A percentile compares a stretch with the other conserved stretches of the same genome.
Evolutionary conservation across 37 sponge, comb jelly and placozoan species (phyloP).

Genomic region (Cliona cf. orientalis): DNA sequence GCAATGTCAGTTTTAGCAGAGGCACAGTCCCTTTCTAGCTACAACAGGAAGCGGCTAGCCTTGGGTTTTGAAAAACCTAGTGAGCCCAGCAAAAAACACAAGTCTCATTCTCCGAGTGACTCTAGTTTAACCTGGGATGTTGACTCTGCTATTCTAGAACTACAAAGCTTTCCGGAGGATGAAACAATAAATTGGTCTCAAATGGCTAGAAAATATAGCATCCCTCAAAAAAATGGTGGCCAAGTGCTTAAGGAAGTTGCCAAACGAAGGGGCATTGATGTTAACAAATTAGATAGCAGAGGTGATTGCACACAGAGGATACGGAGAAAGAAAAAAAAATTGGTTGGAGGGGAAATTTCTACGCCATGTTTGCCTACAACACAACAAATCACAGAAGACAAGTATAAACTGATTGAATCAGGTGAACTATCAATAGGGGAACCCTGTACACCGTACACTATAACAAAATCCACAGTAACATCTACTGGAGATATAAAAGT

Average conservation of each 20-base stretch:
- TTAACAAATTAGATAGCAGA: not conserved
- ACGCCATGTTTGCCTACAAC: not conserved
- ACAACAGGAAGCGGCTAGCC: not conserved
- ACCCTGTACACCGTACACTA: slow-evolving; percentile 21
- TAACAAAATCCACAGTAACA: not conserved
- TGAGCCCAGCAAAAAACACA: not conserved
- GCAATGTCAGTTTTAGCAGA: slow-evolving; percentile 4
- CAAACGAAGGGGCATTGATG: not conserved
- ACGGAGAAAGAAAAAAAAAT: not conserved
- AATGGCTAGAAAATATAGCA: not conserved
- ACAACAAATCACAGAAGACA: not conserved
- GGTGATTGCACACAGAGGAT: not conserved
- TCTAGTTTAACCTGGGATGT: slow-evolving; percentile 14
- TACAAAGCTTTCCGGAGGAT: slow-evolving; percentile 1
- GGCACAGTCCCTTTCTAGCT: not conserved
- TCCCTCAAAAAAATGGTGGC: not conserved
- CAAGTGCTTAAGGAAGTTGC: slow-evolving; percentile 44
- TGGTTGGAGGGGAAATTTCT: slow-evolving; percentile 23
- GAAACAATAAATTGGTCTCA: slow-evolving; percentile 19
- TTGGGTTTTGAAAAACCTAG: slow-evolving; percentile 4
- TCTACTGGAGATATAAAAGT: not conserved
- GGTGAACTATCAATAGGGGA: slow-evolving; percentile 17
- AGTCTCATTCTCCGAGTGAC: slow-evolving; percentile 16
- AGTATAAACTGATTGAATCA: not conserved
- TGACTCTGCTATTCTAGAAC: not conserved